Evolutionary conservation across 2,797 vertebrate species (phyloP).

Genomic region (Bradypodion ventrale): DNA sequence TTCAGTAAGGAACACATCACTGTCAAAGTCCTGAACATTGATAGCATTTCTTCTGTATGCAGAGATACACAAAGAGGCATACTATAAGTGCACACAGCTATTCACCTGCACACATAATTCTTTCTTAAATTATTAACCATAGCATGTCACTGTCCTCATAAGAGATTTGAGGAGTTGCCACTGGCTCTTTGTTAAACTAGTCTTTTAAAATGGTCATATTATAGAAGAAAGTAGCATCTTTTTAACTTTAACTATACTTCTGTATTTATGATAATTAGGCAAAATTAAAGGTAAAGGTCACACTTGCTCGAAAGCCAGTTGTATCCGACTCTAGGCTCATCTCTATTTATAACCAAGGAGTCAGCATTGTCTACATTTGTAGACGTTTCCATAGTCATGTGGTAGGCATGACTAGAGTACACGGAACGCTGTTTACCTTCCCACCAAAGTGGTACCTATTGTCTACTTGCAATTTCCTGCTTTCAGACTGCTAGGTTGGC

Average conservation of each 20-base stretch:
- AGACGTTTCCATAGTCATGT: no score
- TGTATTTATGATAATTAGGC: no score
- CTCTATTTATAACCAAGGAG: no score
- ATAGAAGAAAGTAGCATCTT: conserved; percentile 43
- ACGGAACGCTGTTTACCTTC: no score
- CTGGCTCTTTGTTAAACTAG: conserved; percentile 55
- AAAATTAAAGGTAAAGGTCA: no score
- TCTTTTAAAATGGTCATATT: conserved; percentile 47
- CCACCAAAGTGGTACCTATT: no score
- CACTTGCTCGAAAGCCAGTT: no score
- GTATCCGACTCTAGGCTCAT: no score
- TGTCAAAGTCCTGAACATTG: neutral
- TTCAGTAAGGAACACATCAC: neutral
- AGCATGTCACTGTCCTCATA: conserved; percentile 54
- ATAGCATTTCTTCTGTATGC: neutral
- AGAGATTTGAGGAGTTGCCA: conserved; percentile 49
- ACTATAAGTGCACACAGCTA: neutral
- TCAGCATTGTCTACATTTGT: no score
- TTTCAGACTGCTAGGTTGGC: no score
- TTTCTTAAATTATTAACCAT: conserved; percentile 70
- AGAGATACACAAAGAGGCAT: neutral
- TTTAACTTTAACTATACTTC: conserved; percentile 28
- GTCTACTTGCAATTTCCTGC: no score
- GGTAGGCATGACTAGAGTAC: no score
- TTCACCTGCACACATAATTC: conserved; percentile 23